Percentiles rank a stretch among this genome's conserved stretches.
Conservation (phyloP, 92 coral and sea anemone species). For the Phenganax subtilis region DNA sequence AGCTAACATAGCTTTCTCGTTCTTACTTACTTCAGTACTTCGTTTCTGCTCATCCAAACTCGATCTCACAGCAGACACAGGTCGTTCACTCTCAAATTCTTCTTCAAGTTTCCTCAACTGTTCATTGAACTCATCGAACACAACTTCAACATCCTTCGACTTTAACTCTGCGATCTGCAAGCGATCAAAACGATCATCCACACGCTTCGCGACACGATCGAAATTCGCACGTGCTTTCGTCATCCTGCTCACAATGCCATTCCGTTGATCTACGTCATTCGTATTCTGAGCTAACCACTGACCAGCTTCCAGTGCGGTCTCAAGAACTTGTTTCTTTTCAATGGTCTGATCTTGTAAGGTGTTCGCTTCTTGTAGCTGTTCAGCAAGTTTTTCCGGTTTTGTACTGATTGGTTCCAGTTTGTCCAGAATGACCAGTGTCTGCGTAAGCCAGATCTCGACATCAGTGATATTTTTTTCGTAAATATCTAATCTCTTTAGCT, state of each 20-base stretch:
- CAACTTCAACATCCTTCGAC: slow-evolving; percentile 81
- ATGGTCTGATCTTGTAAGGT: slow-evolving; percentile 54
- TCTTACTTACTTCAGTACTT: slow-evolving; percentile 62
- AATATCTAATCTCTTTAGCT: slow-evolving; percentile 63
- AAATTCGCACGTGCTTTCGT: slow-evolving; percentile 83
- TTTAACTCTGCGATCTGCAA: slow-evolving; percentile 72
- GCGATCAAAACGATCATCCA: slow-evolving; percentile 80
- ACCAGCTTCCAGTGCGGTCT: slow-evolving; percentile 76
- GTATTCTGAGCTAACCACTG: slow-evolving; percentile 81
- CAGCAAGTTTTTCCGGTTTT: slow-evolving; percentile 73
- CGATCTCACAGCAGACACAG: slow-evolving; percentile 83
- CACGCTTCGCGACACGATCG: slow-evolving; percentile 67
- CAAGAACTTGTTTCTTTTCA: slow-evolving; percentile 72
- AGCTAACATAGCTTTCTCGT: no score
- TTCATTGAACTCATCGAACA: slow-evolving; percentile 79
- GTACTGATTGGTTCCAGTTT: slow-evolving; percentile 83
- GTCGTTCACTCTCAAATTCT: slow-evolving; percentile 85
- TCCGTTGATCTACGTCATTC: slow-evolving; percentile 72
- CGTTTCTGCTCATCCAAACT: slow-evolving; percentile 93
- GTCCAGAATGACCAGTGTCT: slow-evolving; percentile 54
- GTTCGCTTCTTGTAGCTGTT: slow-evolving; percentile 76
- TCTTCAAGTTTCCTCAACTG: slow-evolving; percentile 86
- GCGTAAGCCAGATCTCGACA: slow-evolving; percentile 71
- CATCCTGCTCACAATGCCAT: slow-evolving; percentile 57
- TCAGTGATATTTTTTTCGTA: slow-evolving; percentile 63